These are phyloP conservation scores for Illadopsis cleaveri DNA, from an alignment of 2,113 vertebrate species.

Conservation along the genomic window DNA sequence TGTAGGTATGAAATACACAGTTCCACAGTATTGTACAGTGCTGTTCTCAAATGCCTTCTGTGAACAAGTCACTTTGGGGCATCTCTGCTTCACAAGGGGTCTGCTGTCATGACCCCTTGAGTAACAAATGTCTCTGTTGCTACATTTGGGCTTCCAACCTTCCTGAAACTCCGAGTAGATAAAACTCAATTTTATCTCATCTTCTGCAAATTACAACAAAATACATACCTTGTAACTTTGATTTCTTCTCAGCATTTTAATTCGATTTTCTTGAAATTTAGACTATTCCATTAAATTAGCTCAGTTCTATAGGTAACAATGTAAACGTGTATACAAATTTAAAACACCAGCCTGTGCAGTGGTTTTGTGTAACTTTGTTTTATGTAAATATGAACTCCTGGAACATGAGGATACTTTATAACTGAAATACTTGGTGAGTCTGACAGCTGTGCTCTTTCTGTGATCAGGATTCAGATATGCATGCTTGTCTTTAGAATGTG, in stretches of 20 bases:
- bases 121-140: neutral
- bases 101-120: neutral
- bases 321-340: neutral
- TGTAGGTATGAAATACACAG: neutral
- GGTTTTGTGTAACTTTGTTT: neutral
- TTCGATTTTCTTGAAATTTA: neutral
- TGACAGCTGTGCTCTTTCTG: neutral
- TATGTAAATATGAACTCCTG: neutral
- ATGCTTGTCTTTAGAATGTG: neutral
- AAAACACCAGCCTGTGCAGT: neutral
- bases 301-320: neutral
- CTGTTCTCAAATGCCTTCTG: neutral
- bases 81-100: neutral
- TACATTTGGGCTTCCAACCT: neutral
- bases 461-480: neutral
- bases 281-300: neutral
- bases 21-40: neutral
- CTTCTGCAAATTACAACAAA: neutral
- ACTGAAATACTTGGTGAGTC: neutral
- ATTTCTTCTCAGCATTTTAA: neutral
- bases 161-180: neutral
- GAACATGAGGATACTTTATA: neutral
- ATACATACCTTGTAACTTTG: neutral
- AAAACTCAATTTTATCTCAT: neutral
- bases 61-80: neutral